A percentile compares a stretch with the other conserved stretches of the same genome.
These are phyloP conservation scores for Engraulis encrasicolus DNA, from an alignment of 2,113 vertebrate genomes.

Conservation along the genomic window DNA sequence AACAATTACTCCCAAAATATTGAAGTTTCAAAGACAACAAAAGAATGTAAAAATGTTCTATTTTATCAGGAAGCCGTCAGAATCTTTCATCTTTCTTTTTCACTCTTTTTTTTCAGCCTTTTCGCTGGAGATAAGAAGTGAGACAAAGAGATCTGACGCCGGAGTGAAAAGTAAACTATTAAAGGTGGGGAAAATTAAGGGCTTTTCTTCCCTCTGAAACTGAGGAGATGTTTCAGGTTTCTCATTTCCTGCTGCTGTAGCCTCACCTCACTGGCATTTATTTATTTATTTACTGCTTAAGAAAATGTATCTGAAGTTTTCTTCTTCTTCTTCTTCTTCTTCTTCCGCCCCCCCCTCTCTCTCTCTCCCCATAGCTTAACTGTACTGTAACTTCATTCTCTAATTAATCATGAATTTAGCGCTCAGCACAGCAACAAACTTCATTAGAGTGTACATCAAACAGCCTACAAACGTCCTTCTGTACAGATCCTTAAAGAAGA, in stretches of 20 bases:
- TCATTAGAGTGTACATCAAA: conserved; percentile 71
- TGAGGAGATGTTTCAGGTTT: conserved; percentile 66
- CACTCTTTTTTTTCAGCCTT: conserved; percentile 34
- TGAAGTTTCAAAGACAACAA: conserved; percentile 94
- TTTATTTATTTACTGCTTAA: conserved; percentile 14
- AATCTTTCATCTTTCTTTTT: conserved; percentile 73
- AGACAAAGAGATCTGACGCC: conserved; percentile 69
- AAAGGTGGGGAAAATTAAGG: conserved; percentile 68
- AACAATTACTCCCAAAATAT: conserved; percentile 97
- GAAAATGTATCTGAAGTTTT: conserved; percentile 66
- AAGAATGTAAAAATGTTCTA: conserved; percentile 93
- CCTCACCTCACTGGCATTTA: conserved; percentile 59
- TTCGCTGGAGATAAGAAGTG: conserved; percentile 64
- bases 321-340: background rate
- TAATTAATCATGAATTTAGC: conserved; percentile 78
- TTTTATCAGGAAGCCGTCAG: conserved; percentile 74
- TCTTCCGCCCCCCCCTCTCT: conserved; percentile 15
- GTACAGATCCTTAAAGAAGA: conserved; percentile 58
- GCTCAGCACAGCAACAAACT: conserved; percentile 72
- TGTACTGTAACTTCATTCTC: conserved; percentile 64
- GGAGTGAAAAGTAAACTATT: conserved; percentile 73
- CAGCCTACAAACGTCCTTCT: conserved; percentile 60
- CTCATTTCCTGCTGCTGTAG: conserved; percentile 68
- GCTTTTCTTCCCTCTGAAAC: conserved; percentile 61
- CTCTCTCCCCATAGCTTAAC: conserved; percentile 50